phyloP scores from a whole-genome alignment of 2,797 vertebrate genomes.

The Hyperoplus lanceolatus region DNA sequence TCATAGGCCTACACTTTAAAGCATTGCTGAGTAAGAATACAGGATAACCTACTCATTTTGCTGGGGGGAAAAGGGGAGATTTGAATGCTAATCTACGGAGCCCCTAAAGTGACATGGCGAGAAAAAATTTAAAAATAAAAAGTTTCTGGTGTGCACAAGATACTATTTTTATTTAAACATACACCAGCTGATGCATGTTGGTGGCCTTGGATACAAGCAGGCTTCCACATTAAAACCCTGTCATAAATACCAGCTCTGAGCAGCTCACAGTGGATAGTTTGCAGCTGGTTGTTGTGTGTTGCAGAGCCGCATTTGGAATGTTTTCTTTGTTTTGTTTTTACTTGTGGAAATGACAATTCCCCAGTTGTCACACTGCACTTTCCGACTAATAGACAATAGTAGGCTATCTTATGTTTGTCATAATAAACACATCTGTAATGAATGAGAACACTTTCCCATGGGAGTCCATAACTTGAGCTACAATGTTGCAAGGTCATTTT shows the following conservation, averaged over 20 bases:
- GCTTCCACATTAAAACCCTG: not conserved
- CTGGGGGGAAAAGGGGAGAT: too few relatives aligned
- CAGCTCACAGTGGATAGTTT: constrained; percentile 10
- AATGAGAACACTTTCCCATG: not conserved
- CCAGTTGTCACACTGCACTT: not conserved
- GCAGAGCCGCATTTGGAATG: not conserved
- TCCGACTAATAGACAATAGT: not conserved
- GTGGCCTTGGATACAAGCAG: constrained; percentile 8
- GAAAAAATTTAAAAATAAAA: too few relatives aligned
- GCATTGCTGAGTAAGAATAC: too few relatives aligned
- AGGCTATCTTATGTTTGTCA: not conserved
- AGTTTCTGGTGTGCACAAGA: not conserved
- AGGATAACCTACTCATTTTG: too few relatives aligned
- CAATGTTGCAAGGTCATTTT: not conserved
- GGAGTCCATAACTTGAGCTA: not conserved
- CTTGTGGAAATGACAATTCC: too few relatives aligned
- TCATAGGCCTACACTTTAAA: too few relatives aligned
- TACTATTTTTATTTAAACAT: not conserved
- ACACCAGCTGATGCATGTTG: not conserved
- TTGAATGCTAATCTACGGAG: too few relatives aligned
- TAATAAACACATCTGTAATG: too few relatives aligned
- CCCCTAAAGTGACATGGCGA: too few relatives aligned
- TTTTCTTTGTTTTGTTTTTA: too few relatives aligned
- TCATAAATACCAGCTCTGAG: constrained; percentile 45
- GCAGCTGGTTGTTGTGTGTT: not conserved